Evolutionary conservation across 1,140 invertebrate species (phyloP).

Genomic region (Dreissena polymorpha): DNA sequence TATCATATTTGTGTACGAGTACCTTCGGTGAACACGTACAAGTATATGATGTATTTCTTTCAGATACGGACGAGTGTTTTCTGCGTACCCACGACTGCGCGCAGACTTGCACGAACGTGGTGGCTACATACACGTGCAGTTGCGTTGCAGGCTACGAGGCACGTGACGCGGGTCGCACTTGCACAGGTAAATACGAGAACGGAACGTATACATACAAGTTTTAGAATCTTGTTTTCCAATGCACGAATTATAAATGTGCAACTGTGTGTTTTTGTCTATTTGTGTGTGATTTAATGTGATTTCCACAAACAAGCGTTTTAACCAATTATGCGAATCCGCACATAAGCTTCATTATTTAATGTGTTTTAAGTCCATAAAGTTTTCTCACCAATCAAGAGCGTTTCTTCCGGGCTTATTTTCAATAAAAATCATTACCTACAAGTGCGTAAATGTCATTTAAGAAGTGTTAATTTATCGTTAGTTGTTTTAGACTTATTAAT

Average conservation of each 20-base stretch:
- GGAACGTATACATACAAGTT: neutral
- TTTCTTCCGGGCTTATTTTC: no score
- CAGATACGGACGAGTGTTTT: conserved; percentile 86
- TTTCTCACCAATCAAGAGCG: no score
- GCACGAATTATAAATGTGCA: neutral
- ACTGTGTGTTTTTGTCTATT: neutral
- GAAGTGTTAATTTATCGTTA: no score
- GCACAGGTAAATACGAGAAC: conserved; percentile 34
- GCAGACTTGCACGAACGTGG: conserved; percentile 53
- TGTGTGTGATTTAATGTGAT: neutral
- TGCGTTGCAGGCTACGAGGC: conserved; percentile 45
- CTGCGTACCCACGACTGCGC: conserved; percentile 81
- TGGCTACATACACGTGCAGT: conserved; percentile 41
- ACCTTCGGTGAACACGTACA: neutral
- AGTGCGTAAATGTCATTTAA: no score
- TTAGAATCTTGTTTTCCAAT: neutral
- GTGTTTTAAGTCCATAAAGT: neutral
- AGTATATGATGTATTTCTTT: conserved; percentile 27
- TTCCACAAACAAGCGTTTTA: neutral
- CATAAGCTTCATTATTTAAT: neutral
- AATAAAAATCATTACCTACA: no score
- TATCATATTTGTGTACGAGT: neutral
- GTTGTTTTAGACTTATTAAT: no score
- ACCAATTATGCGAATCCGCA: neutral
- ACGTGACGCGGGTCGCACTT: conserved; percentile 26